phyloP scores from a whole-genome alignment of 2,888 invertebrate species.

The Pterostichus madidus region DNA sequence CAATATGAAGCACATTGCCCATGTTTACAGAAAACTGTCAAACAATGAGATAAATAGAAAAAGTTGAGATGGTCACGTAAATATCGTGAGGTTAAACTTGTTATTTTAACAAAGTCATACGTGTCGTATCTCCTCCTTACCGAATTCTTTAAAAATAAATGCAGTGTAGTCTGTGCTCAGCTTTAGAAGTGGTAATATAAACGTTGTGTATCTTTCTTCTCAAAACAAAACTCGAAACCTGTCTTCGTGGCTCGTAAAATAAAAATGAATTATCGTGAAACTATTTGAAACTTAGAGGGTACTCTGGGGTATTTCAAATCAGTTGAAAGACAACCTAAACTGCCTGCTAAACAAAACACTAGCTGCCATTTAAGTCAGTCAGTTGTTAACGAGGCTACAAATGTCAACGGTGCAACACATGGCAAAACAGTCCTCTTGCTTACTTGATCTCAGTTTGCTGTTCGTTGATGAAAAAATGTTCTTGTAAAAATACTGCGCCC shows the following conservation, averaged over 20 bases:
- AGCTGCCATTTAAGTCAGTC: constrained; percentile 38
- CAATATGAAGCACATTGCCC: too few species aligned
- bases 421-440: background rate
- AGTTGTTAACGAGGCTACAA: constrained; percentile 45
- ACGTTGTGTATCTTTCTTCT: constrained; percentile 30
- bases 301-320: constrained; percentile 47
- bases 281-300: constrained; percentile 32
- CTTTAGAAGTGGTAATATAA: constrained; percentile 31
- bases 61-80: too few species aligned
- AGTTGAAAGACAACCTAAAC: too few species aligned
- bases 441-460: background rate
- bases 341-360: constrained; percentile 50
- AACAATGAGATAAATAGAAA: too few species aligned
- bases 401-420: background rate
- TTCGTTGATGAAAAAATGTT: constrained; percentile 26
- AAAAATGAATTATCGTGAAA: constrained; percentile 49
- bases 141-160: too few species aligned
- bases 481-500: constrained; percentile 1
- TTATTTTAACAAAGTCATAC: too few species aligned
- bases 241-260: constrained; percentile 37
- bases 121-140: too few species aligned
- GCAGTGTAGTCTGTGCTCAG: background rate
- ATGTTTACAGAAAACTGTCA: too few species aligned
- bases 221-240: constrained; percentile 42
- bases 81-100: too few species aligned